Percentiles rank a stretch among this genome's conserved stretches.
Conservation (phyloP, 2,113 vertebrate genomes). For the Pterophyllum scalare region DNA sequence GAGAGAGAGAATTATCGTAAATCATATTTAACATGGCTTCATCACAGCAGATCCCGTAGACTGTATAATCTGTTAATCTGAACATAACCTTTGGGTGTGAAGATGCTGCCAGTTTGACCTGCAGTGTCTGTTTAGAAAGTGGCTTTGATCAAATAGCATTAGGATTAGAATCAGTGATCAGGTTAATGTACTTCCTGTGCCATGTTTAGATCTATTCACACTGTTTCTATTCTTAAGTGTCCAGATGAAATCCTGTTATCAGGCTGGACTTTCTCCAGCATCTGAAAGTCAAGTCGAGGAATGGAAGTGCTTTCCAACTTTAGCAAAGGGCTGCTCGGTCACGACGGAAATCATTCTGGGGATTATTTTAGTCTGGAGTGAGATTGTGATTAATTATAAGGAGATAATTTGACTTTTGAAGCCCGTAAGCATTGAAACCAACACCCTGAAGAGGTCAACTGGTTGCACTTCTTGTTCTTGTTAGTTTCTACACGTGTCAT, state of each 20-base stretch:
- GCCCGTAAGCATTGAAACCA: background rate
- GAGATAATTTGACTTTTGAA: no score
- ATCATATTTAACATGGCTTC: background rate
- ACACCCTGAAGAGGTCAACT: background rate
- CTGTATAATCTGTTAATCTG: background rate
- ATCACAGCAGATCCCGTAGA: background rate
- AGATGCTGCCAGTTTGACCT: background rate
- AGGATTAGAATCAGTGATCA: slow-evolving; percentile 9
- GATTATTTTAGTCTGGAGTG: no score
- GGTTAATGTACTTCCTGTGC: background rate
- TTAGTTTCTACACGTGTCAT: background rate
- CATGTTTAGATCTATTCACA: background rate
- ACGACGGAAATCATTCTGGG: no score
- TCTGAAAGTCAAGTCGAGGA: background rate
- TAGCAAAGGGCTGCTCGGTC: no score
- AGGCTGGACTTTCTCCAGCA: background rate
- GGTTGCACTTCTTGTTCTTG: background rate
- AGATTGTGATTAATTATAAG: no score
- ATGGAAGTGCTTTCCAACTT: background rate
- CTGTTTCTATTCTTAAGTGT: slow-evolving; percentile 2
- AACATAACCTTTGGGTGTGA: background rate
- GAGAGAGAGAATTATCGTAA: no score
- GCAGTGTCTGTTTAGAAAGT: background rate
- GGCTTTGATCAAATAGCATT: background rate
- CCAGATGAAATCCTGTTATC: slow-evolving; percentile 5